A percentile compares a stretch with the other conserved stretches of the same genome.
phyloP scores from a whole-genome alignment of 2,888 invertebrate species.

The Folsomia manolachei region DNA sequence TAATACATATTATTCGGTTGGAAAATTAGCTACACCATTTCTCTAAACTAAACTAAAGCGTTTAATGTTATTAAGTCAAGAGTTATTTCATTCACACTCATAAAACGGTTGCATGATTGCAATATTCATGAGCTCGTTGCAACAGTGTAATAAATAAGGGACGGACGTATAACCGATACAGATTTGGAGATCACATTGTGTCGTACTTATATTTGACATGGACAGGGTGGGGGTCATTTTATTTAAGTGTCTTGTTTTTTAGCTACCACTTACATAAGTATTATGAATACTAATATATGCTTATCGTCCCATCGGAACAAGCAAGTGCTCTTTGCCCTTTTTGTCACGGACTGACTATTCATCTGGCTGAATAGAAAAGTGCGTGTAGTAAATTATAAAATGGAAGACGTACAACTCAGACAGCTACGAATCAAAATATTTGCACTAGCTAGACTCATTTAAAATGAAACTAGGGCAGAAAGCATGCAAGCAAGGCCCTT shows the following conservation, averaged over 20 bases:
- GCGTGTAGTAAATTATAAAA: too few relatives aligned
- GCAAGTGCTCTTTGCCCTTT: too few relatives aligned
- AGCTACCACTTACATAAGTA: constrained; percentile 6
- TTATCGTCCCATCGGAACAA: background rate
- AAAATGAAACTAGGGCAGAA: constrained; percentile 44
- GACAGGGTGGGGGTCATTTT: constrained; percentile 17
- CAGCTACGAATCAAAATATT: constrained; percentile 46
- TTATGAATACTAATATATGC: background rate
- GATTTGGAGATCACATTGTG: background rate
- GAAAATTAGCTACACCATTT: background rate
- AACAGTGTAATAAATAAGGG: background rate
- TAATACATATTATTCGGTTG: background rate
- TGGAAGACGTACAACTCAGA: constrained; percentile 38
- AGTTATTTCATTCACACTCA: background rate
- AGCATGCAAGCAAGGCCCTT: too few relatives aligned
- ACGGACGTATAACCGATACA: background rate
- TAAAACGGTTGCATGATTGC: too few relatives aligned
- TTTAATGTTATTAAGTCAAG: background rate
- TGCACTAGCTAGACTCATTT: constrained; percentile 35
- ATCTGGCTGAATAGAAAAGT: too few relatives aligned
- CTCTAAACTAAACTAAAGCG: background rate
- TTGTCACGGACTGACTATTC: too few relatives aligned
- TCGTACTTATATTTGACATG: background rate
- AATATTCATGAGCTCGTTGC: too few relatives aligned
- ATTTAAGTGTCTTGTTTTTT: constrained; percentile 8